Evolutionary conservation across 2,113 vertebrate genomes (phyloP).

Genomic region (Hipposideros armiger): DNA sequence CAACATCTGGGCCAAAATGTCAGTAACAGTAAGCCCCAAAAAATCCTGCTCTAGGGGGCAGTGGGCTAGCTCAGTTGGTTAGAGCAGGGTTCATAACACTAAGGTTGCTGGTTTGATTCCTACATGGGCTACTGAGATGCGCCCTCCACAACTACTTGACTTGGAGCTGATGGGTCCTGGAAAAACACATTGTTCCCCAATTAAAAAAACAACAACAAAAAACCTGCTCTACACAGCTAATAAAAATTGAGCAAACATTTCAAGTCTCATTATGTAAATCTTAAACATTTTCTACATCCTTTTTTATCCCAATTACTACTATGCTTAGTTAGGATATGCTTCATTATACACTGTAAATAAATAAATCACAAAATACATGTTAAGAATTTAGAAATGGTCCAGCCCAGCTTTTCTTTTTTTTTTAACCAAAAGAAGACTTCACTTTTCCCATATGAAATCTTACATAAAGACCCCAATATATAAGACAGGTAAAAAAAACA

Average conservation of each 20-base stretch:
- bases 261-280: not conserved
- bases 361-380: slow-evolving; percentile 18
- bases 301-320: slow-evolving; percentile 14
- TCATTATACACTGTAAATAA: slow-evolving; percentile 39
- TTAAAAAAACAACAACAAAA: not conserved
- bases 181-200: no score
- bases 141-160: no score
- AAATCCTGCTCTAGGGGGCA: not conserved
- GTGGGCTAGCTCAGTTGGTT: no score
- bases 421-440: not conserved
- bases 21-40: not conserved
- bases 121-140: no score
- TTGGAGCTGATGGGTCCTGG: no score
- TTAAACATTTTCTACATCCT: slow-evolving; percentile 15
- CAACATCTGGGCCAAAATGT: not conserved
- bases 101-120: no score
- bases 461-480: slow-evolving; percentile 3
- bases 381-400: slow-evolving; percentile 57
- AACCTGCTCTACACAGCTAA: not conserved
- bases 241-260: slow-evolving; percentile 39
- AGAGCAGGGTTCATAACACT: no score
- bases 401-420: not conserved
- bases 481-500: not conserved
- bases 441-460: not conserved
- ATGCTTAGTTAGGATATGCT: slow-evolving; percentile 1